Base-by-base conservation (phyloP, 2,113 vertebrate genomes). In the Oryzias curvinotus region DNA sequence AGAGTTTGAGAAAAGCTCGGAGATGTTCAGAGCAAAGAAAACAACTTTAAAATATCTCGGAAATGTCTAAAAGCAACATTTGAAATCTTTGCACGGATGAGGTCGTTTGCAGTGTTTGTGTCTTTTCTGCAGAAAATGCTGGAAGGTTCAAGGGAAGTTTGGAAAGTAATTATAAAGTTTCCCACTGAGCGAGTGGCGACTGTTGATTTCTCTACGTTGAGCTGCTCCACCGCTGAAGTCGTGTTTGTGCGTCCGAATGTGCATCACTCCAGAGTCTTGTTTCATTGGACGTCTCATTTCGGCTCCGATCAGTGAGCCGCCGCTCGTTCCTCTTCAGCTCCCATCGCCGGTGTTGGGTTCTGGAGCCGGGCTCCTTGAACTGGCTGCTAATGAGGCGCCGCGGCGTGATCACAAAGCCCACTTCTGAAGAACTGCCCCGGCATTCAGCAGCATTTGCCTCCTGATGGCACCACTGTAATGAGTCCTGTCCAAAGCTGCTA, bases 401-500 rank as follows among this genome's bases (percentile, higher is more conserved):
- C 5, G 26, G 60, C 63, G 74, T 62, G 71, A 85, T 77, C 52
- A 64, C 70, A 85, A 56, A 71, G 58, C 55, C 46, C n/a, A 52
- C 49, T 77, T 81, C 71, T 65, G 74, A 66, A 71, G 62, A 63
- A 52, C 53, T 51, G 14, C 50, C 52, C 68, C 50, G 64, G 68
- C 53, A 18, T 21, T 79, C 63, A 42, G 58, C 64, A 69, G 14
- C 45, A 55, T 63, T 67, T 47, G 65, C 28, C 56, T 77, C 68
- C 52, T 71, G 47, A 28, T 68, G 42, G 62, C 51, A 68, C 51
- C 28, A 70, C 61, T 63, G 45, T 76, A 76, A 83, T 87, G 71
- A 80, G 70, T 72, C 63, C 80, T 70, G 78, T 67, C 63, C 53
- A 16, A 69, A 75, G 71, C 62, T 76, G n/a, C 75, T 63, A 65